Evolutionary conservation across 2,888 invertebrate genomes (phyloP).

Genomic region (Caenorhabditis angaria): DNA sequence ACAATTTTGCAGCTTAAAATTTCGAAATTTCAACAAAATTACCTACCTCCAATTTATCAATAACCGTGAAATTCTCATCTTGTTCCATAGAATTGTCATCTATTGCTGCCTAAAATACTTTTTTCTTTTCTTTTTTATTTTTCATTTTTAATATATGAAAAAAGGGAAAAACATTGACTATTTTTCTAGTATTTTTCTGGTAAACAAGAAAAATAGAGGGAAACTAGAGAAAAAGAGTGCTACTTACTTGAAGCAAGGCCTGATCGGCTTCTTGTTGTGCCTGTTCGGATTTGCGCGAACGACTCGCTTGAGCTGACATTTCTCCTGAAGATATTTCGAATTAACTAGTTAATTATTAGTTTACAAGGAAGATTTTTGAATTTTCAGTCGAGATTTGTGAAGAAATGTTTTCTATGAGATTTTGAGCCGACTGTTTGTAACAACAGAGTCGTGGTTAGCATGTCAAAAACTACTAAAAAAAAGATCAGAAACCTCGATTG

Average conservation of each 20-base stretch:
- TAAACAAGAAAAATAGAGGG: neutral
- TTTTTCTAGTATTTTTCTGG: neutral
- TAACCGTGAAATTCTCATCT: slow-evolving; percentile 48
- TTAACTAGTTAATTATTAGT: too few species aligned
- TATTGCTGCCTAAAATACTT: slow-evolving; percentile 25
- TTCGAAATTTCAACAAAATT: neutral
- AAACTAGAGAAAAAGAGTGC: neutral
- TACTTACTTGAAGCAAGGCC: slow-evolving; percentile 35
- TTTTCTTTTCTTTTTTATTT: too few species aligned
- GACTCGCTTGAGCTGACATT: slow-evolving; percentile 46
- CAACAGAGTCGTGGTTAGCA: neutral
- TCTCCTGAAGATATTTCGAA: neutral
- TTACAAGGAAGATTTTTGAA: too few species aligned
- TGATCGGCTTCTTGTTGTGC: slow-evolving; percentile 38
- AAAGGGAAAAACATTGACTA: neutral
- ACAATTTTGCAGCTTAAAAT: slow-evolving; percentile 26
- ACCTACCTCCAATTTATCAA: slow-evolving; percentile 54
- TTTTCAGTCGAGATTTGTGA: too few species aligned
- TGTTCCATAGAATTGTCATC: slow-evolving; percentile 44
- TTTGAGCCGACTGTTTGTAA: neutral
- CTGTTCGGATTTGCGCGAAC: slow-evolving; percentile 37
- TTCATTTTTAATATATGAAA: too few species aligned
- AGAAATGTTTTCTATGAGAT: neutral
- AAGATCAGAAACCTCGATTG: neutral
- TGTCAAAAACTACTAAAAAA: neutral